Percentiles rank a stretch among this genome's conserved stretches.
Conservation (phyloP, 2,888 invertebrate genomes). For the Diabrotica balteata region DNA sequence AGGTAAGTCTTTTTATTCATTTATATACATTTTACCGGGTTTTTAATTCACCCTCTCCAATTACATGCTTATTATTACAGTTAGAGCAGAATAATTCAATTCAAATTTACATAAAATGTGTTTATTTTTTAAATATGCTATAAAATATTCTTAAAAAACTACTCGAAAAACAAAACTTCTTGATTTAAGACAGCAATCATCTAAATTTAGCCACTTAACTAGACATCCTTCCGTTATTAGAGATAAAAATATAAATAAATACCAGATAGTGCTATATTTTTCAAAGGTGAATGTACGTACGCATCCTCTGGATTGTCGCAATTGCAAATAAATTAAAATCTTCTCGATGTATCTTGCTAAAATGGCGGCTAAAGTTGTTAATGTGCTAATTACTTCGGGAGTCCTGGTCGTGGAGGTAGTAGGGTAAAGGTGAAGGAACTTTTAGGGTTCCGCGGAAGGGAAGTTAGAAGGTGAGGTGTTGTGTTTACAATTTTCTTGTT, state of each 20-base stretch:
- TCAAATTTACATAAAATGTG: no score
- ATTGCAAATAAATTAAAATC: neutral
- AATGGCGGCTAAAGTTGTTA: slow-evolving; percentile 17
- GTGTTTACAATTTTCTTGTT: no score
- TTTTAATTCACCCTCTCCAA: no score
- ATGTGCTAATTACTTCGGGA: slow-evolving; percentile 12
- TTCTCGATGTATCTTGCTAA: slow-evolving; percentile 5
- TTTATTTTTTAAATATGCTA: no score
- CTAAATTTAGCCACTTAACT: no score
- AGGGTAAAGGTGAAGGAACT: slow-evolving; percentile 11
- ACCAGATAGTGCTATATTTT: slow-evolving; percentile 1
- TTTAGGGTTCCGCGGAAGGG: neutral
- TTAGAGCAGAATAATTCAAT: no score
- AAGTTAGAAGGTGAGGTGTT: no score
- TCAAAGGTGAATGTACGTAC: slow-evolving; percentile 5
- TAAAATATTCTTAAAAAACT: no score
- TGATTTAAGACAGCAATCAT: no score
- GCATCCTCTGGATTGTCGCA: neutral
- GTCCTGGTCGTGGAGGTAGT: slow-evolving; percentile 4
- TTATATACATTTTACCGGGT: no score
- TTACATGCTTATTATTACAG: no score
- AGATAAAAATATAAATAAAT: slow-evolving; percentile 10
- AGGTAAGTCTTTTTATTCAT: neutral
- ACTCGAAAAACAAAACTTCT: no score
- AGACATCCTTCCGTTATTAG: slow-evolving; percentile 1